Evolutionary conservation across 2,888 invertebrate genomes (phyloP).

Genomic region (Cinara cedri): DNA sequence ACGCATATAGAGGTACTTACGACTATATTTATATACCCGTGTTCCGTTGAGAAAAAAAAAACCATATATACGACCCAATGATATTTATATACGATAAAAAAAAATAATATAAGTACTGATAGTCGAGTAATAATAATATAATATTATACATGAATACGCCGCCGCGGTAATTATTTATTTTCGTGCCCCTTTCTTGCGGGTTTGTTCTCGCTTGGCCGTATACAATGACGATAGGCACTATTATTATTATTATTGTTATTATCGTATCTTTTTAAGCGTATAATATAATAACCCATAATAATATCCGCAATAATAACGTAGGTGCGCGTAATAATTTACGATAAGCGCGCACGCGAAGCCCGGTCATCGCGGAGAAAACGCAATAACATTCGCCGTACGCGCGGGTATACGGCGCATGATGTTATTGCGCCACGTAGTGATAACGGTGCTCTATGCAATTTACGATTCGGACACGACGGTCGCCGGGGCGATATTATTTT

Average conservation of each 20-base stretch:
- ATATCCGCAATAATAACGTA: too few species aligned
- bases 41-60: slow-evolving; percentile 22
- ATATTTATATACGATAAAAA: slow-evolving; percentile 1
- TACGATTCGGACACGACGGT: slow-evolving; percentile 15
- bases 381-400: too few species aligned
- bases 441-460: slow-evolving; percentile 9
- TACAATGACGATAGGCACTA: not conserved
- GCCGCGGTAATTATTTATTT: slow-evolving; percentile 6
- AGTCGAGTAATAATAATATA: not conserved
- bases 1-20: too few species aligned
- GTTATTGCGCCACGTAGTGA: not conserved
- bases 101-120: not conserved
- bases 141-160: not conserved
- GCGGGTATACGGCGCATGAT: not conserved
- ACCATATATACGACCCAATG: slow-evolving; percentile 47
- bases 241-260: slow-evolving; percentile 7
- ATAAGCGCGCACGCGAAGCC: too few species aligned
- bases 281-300: too few species aligned
- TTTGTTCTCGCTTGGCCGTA: not conserved
- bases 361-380: too few species aligned
- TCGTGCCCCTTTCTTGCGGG: not conserved
- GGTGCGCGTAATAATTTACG: too few species aligned
- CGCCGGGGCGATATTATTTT: too few species aligned
- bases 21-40: too few species aligned
- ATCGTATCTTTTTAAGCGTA: too few species aligned